Base-by-base conservation (phyloP, 2,888 invertebrate species). In the Rhodophaea formosa region DNA sequence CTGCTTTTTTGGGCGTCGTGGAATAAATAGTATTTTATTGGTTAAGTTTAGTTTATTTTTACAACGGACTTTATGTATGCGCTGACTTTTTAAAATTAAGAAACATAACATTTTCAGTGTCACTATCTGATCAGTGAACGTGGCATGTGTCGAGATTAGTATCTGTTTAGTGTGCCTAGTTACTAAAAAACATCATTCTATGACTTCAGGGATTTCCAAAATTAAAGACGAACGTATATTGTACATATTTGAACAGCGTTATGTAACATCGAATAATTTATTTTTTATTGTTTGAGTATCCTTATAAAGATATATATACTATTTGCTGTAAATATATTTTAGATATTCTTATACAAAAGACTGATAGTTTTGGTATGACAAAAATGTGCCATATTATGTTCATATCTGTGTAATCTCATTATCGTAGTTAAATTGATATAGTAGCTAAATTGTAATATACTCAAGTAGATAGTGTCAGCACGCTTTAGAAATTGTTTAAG, bases 301-400 rank as follows among this genome's bases (percentile, higher is more conserved):
- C 62, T 70, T 70, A 63, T 47, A 58, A 57, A 69, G 45, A 53
- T 62, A 63, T 53, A 47, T 16, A 51, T 57, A 35, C n/a, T 16
- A 17, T 42, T 44, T 53, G 53, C 56, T 65, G 60, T 63, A 63
- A 62, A 62, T 76, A 75, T 76, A 80, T 71, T 79, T 74, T 68
- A 64, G 60, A 58, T 58, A 64, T 75, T 74, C 74, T 75, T 70
- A 74, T 77, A 75, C 75, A 62, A 83, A 89, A 89, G 90, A 90
- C 90, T 90, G 90, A 90, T 89, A 89, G 87, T 70, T 78, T 81
- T 39, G 81, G 64, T 86, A 88, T 75, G 77, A 74, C 79, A 29
- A 42, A 68, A 78, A 82, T 81, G 88, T 89, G 90, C 90, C 90
- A 89, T 88, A 86, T 87, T 83, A 35, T 80, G 64, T 73, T 66